Evolutionary conservation across 2,797 vertebrate genomes (phyloP).

Genomic region (Enteromius anoplus): DNA sequence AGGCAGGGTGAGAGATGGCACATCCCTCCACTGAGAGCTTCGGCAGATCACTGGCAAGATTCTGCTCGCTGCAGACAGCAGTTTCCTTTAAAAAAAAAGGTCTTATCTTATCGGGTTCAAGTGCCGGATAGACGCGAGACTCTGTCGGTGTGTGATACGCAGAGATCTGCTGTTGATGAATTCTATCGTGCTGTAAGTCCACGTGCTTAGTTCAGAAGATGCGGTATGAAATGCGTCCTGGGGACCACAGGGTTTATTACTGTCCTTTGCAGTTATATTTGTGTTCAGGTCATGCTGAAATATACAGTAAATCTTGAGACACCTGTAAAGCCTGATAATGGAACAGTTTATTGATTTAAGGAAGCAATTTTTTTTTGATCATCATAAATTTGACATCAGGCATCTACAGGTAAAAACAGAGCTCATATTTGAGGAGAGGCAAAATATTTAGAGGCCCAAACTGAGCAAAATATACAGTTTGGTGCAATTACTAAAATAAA

Average conservation of each 20-base stretch:
- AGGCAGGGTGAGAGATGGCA: slow-evolving; percentile 24
- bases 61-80: slow-evolving; percentile 40
- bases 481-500: background rate
- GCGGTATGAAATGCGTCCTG: background rate
- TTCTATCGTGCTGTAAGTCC: slow-evolving; percentile 12
- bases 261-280: background rate
- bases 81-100: slow-evolving; percentile 44
- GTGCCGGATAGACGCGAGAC: slow-evolving; percentile 52
- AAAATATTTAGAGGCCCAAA: background rate
- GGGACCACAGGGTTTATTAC: slow-evolving; percentile 19
- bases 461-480: background rate
- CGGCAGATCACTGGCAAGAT: slow-evolving; percentile 47
- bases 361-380: background rate
- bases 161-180: slow-evolving; percentile 33
- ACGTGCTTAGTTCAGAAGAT: slow-evolving; percentile 12
- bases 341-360: background rate
- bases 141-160: slow-evolving; percentile 30
- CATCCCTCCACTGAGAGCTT: slow-evolving; percentile 33
- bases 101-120: slow-evolving; percentile 62
- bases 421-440: background rate
- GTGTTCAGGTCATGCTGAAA: slow-evolving; percentile 2
- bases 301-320: slow-evolving; percentile 10
- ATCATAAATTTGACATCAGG: background rate
- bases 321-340: background rate
- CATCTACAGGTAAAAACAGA: background rate